phyloP scores from a whole-genome alignment of 2,113 vertebrate species.

The Nothobranchius kuhntae region DNA sequence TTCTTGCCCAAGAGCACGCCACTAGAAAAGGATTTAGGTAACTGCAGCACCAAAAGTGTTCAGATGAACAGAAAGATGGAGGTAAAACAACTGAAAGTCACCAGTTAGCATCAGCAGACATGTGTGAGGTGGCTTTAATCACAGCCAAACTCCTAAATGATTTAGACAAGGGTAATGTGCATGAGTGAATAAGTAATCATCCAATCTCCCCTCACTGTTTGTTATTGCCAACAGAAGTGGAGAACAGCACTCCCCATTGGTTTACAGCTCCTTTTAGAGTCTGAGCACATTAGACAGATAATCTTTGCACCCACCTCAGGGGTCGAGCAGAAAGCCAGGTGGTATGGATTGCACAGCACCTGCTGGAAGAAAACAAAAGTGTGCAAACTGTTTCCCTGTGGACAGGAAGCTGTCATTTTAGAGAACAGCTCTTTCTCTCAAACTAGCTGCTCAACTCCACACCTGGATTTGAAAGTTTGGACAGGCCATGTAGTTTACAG shows the following conservation, averaged over 20 bases:
- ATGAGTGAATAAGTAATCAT: conserved; percentile 65
- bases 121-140: conserved; percentile 34
- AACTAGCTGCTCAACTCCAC: conserved; percentile 29
- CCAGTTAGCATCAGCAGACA: conserved; percentile 7
- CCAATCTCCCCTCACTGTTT: conserved; percentile 52
- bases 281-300: conserved; percentile 62
- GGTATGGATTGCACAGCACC: conserved; percentile 50
- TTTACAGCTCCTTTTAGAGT: conserved; percentile 48
- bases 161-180: conserved; percentile 40
- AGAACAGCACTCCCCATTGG: conserved; percentile 46
- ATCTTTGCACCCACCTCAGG: conserved; percentile 52
- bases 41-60: conserved; percentile 22
- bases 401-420: conserved; percentile 48
- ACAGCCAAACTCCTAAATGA: conserved; percentile 30
- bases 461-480: conserved; percentile 13
- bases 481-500: too few species aligned
- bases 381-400: conserved; percentile 29
- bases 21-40: conserved; percentile 32
- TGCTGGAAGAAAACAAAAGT: conserved; percentile 46
- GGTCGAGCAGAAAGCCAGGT: conserved; percentile 22
- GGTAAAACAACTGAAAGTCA: background rate
- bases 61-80: too few species aligned
- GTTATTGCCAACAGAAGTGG: conserved; percentile 59
- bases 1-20: conserved; percentile 19
- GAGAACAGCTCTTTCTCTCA: conserved; percentile 27